These are phyloP conservation scores for Lepidotrigona ventralis DNA, from an alignment of 1,140 invertebrate species.

Conservation along the genomic window DNA sequence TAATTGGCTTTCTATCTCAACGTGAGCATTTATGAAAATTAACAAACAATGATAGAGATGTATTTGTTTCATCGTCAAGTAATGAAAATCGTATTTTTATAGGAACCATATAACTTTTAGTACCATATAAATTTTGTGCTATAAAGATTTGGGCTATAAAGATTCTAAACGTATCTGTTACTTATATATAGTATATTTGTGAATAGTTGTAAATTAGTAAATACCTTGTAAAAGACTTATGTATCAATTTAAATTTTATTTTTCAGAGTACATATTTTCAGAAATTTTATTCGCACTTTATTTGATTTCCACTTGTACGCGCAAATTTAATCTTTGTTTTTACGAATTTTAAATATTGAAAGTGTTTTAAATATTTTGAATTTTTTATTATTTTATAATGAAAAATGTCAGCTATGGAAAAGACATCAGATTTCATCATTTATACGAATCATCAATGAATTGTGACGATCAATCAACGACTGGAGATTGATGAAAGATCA, in stretches of 20 bases:
- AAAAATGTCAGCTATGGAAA: neutral
- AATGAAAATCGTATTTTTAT: neutral
- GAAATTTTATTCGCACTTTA: neutral
- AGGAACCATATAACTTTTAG: neutral
- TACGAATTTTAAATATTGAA: neutral
- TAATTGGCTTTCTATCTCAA: slow-evolving; percentile 1
- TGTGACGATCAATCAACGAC: slow-evolving; percentile 61
- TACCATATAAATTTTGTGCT: neutral
- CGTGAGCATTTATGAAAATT: neutral
- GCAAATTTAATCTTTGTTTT: neutral
- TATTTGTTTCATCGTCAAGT: neutral
- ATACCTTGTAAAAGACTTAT: slow-evolving; percentile 18
- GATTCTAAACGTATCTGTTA: neutral
- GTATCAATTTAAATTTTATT: slow-evolving; percentile 26
- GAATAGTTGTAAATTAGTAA: slow-evolving; percentile 10
- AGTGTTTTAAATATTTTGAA: neutral
- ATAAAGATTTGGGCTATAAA: too few species aligned
- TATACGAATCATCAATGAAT: slow-evolving; percentile 32
- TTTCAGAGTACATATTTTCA: neutral
- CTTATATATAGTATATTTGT: neutral
- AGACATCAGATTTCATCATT: slow-evolving; percentile 17
- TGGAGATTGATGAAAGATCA: slow-evolving; percentile 65
- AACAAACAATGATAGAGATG: neutral
- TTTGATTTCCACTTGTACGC: too few species aligned
- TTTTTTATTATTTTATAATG: neutral